phyloP scores from a whole-genome alignment of 2,888 invertebrate genomes.

The Spodoptera picta region DNA sequence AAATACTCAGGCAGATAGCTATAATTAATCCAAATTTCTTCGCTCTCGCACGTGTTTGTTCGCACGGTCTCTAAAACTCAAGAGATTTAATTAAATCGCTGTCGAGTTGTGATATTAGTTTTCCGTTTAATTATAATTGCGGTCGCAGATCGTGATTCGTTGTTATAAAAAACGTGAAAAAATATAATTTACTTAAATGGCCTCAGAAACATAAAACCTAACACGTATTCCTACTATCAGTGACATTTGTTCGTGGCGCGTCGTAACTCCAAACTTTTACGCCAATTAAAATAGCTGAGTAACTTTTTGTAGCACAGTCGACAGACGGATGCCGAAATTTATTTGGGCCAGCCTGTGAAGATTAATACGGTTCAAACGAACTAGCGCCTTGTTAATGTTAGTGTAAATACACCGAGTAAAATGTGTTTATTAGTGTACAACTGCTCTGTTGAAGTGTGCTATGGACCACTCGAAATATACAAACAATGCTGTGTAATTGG shows the following conservation, averaged over 20 bases:
- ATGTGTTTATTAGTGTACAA: constrained; percentile 80
- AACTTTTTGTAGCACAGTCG: constrained; percentile 78
- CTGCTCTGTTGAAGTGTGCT: constrained; percentile 68
- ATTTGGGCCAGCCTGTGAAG: constrained; percentile 79
- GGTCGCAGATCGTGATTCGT: constrained; percentile 49
- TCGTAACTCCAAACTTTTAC: constrained; percentile 78
- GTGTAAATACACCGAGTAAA: constrained; percentile 79
- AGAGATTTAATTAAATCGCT: constrained; percentile 76
- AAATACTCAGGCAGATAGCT: constrained; percentile 73
- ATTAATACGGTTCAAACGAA: constrained; percentile 82
- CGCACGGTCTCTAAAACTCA: constrained; percentile 72
- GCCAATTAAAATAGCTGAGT: constrained; percentile 87
- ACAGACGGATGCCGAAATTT: constrained; percentile 79
- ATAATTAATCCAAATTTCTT: constrained; percentile 82
- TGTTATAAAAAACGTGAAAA: constrained; percentile 17
- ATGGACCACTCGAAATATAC: constrained; percentile 71
- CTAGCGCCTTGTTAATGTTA: constrained; percentile 75
- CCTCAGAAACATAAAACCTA: constrained; percentile 41
- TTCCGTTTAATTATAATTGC: constrained; percentile 67
- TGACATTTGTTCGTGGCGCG: constrained; percentile 74
- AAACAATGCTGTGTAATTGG: constrained; percentile 79
- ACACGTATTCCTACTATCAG: constrained; percentile 68
- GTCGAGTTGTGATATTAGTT: constrained; percentile 70
- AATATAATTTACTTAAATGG: constrained; percentile 1
- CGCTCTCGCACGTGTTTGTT: constrained; percentile 72